A percentile compares a stretch with the other conserved stretches of the same genome.
phyloP scores from a whole-genome alignment of 2,797 vertebrate species.

The Dallia pectoralis region DNA sequence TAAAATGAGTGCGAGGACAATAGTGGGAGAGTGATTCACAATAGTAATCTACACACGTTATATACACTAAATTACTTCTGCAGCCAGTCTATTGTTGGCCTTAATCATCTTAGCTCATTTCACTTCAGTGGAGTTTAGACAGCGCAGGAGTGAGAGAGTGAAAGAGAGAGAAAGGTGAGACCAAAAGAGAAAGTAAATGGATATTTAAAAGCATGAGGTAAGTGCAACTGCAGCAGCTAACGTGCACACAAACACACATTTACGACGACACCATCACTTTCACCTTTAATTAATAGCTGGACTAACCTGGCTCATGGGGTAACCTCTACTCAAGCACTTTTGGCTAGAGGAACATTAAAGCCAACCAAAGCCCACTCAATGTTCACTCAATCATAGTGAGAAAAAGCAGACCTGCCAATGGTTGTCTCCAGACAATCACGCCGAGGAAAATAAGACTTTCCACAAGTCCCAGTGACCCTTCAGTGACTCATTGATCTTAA shows the following conservation, averaged over 20 bases:
- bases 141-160: neutral
- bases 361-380: slow-evolving; percentile 7
- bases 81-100: neutral
- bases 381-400: slow-evolving; percentile 20
- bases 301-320: slow-evolving; percentile 26
- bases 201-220: slow-evolving; percentile 14
- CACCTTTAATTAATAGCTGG: slow-evolving; percentile 36
- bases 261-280: slow-evolving; percentile 24
- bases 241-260: slow-evolving; percentile 11
- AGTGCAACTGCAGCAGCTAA: slow-evolving; percentile 10
- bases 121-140: neutral
- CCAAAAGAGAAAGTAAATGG: slow-evolving; percentile 7
- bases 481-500: slow-evolving; percentile 29
- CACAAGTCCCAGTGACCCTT: slow-evolving; percentile 39
- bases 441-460: slow-evolving; percentile 28
- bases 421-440: slow-evolving; percentile 1
- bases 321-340: slow-evolving; percentile 28
- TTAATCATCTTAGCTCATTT: slow-evolving; percentile 7
- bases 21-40: neutral
- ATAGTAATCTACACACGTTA: neutral
- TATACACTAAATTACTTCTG: neutral
- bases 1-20: neutral
- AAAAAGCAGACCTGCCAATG: neutral
- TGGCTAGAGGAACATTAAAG: slow-evolving; percentile 18
- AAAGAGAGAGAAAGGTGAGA: neutral